Evolutionary conservation across 2,797 vertebrate genomes (phyloP).

Genomic region (Dicrostonyx torquatus): DNA sequence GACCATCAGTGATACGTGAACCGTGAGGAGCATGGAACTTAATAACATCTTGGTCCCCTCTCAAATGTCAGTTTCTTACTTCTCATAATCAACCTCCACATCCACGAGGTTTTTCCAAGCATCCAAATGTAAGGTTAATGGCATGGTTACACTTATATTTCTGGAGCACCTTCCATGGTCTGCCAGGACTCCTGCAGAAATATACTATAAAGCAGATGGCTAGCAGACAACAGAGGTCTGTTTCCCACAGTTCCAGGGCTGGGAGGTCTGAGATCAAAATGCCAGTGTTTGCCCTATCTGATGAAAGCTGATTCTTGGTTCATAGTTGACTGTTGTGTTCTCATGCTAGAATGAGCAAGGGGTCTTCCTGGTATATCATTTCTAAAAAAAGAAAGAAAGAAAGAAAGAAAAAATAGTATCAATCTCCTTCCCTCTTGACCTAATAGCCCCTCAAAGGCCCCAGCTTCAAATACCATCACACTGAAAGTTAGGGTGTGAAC

Average conservation of each 20-base stretch:
- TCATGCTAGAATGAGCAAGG: neutral
- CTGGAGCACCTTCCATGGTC: neutral
- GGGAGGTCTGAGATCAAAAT: neutral
- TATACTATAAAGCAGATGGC: neutral
- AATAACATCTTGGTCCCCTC: neutral
- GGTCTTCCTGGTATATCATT: neutral
- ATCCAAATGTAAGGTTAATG: neutral
- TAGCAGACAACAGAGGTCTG: neutral
- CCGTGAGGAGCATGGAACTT: neutral
- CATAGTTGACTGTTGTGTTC: neutral
- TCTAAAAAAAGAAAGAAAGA: neutral
- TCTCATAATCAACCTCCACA: neutral
- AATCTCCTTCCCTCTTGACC: neutral
- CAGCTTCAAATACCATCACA: neutral
- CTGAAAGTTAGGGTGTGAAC: neutral
- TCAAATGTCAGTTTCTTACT: neutral
- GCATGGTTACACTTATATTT: neutral
- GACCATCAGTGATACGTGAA: fast-evolving
- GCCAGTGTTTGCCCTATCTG: neutral
- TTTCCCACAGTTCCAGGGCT: neutral
- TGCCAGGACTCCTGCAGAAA: neutral
- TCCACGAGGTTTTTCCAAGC: neutral
- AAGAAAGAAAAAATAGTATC: neutral
- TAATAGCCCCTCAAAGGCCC: neutral
- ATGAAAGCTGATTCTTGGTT: neutral